These are phyloP conservation scores for Smutsia gigantea DNA, from an alignment of 2,797 vertebrate species.

Conservation along the genomic window DNA sequence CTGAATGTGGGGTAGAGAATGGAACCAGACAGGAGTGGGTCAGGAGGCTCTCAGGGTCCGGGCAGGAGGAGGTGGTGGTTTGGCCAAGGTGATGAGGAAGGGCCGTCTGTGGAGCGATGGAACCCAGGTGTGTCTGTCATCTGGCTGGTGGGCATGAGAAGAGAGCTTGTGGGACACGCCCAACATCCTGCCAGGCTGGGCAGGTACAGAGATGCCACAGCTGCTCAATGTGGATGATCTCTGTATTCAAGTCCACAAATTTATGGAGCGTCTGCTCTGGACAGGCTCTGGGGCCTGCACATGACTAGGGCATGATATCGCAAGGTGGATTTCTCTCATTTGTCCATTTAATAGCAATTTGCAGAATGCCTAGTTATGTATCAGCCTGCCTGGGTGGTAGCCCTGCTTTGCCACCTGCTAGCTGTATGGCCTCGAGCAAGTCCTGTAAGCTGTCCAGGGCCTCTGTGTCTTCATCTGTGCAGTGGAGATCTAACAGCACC, in stretches of 20 bases:
- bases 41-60: background rate
- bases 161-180: rapidly evolving
- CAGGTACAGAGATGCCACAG: background rate
- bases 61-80: background rate
- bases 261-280: background rate
- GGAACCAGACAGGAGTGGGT: no score
- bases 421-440: background rate
- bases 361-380: background rate
- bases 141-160: background rate
- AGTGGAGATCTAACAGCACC: background rate
- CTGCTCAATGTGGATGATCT: rapidly evolving
- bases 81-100: background rate
- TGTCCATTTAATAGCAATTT: background rate
- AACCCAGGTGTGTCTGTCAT: background rate
- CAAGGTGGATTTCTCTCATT: background rate
- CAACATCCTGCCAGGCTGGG: background rate
- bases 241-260: background rate
- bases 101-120: rapidly evolving
- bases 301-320: background rate
- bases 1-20: background rate
- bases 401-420: background rate
- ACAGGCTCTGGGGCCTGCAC: background rate
- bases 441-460: background rate
- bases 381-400: background rate
- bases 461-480: background rate